phyloP scores from a whole-genome alignment of 1,140 invertebrate genomes.

The Drosophila serrata region DNA sequence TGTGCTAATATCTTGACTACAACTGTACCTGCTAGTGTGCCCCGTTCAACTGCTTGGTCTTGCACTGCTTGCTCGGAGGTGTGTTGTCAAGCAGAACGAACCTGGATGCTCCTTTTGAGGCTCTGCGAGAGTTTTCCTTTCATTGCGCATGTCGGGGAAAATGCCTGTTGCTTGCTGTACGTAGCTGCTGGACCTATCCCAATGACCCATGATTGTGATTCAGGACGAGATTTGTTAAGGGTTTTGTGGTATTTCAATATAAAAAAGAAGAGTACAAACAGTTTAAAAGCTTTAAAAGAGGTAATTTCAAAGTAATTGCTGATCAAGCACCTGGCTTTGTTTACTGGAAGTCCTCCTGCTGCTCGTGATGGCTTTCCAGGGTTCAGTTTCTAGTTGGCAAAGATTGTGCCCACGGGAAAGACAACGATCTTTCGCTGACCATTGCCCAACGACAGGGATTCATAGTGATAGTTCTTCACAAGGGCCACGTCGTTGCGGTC shows the following conservation, averaged over 20 bases:
- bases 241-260: slow-evolving; percentile 22
- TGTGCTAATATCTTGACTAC: background rate
- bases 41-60: background rate
- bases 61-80: background rate
- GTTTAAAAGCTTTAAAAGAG: slow-evolving; percentile 30
- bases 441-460: slow-evolving; percentile 43
- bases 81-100: background rate
- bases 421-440: slow-evolving; percentile 60
- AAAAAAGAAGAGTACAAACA: slow-evolving; percentile 20
- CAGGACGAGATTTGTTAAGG: background rate
- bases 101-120: background rate
- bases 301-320: slow-evolving; percentile 29
- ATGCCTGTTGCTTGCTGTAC: slow-evolving; percentile 28
- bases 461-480: slow-evolving; percentile 73
- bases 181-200: slow-evolving; percentile 7
- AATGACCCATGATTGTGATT: background rate
- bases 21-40: background rate
- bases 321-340: slow-evolving; percentile 29
- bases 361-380: background rate
- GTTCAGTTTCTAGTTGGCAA: slow-evolving; percentile 62
- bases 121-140: background rate
- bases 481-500: slow-evolving; percentile 52
- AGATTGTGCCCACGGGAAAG: slow-evolving; percentile 78
- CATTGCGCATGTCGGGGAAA: slow-evolving; percentile 20
- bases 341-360: slow-evolving; percentile 1